phyloP scores from a whole-genome alignment of 2,113 vertebrate species.

The Australoheros scitulus region DNA sequence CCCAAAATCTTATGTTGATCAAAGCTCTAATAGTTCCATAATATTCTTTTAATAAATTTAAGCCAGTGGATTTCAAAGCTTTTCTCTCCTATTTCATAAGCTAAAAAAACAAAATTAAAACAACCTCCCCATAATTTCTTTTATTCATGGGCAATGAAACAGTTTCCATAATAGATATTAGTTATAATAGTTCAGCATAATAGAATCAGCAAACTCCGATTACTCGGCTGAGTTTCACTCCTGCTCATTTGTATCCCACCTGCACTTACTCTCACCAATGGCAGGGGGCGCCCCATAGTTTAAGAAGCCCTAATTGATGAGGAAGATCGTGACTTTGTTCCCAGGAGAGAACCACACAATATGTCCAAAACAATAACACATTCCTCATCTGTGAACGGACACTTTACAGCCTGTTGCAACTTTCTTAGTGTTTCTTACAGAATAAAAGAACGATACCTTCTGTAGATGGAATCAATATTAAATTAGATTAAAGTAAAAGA shows the following conservation, averaged over 20 bases:
- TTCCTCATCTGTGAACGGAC: background rate
- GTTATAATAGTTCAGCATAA: background rate
- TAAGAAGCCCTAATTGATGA: background rate
- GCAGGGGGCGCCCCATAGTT: background rate
- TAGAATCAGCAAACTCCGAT: fast-evolving
- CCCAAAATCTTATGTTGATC: background rate
- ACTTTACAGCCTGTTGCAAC: background rate
- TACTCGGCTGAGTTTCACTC: background rate
- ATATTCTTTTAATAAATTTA: background rate
- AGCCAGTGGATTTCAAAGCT: background rate
- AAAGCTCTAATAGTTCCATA: background rate
- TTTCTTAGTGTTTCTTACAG: background rate
- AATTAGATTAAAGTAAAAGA: background rate
- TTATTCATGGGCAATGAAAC: background rate
- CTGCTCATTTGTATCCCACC: background rate
- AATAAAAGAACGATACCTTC: too few relatives aligned
- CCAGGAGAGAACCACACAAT: background rate
- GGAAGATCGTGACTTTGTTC: background rate
- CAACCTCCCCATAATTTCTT: background rate
- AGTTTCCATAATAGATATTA: too few relatives aligned
- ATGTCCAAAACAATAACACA: background rate
- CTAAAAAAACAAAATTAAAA: background rate
- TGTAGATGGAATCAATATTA: background rate
- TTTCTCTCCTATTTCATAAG: background rate
- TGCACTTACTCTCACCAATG: background rate